phyloP scores from a whole-genome alignment of 2,797 vertebrate species.

The Hozukius guyotensis region DNA sequence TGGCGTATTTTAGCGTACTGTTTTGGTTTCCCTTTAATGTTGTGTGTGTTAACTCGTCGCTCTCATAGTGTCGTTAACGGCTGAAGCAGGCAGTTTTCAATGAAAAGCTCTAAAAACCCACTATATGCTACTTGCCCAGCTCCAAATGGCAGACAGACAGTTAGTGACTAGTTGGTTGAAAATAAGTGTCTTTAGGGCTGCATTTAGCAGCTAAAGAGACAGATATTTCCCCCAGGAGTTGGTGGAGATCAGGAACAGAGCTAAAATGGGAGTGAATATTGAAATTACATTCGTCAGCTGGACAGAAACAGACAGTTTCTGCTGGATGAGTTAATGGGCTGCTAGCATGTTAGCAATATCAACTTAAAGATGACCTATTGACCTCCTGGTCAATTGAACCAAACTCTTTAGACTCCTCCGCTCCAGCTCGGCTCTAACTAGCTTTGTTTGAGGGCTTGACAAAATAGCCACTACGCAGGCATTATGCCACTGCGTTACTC shows the following conservation, averaged over 20 bases:
- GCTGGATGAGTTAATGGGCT: background rate
- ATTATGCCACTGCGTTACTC: too few species aligned
- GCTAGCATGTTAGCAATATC: background rate
- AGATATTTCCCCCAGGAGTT: background rate
- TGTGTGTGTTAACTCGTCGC: background rate
- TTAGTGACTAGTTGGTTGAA: background rate
- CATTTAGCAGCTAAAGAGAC: background rate
- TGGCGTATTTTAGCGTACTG: background rate
- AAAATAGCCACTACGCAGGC: too few species aligned
- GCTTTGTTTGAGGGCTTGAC: too few species aligned
- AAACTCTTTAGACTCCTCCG: too few species aligned
- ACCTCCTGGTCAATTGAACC: too few species aligned
- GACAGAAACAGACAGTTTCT: too few species aligned
- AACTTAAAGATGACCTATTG: background rate
- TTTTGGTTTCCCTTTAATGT: background rate
- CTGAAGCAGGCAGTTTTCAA: background rate
- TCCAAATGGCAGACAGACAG: background rate
- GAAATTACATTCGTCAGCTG: background rate
- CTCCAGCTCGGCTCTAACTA: too few species aligned
- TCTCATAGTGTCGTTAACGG: background rate
- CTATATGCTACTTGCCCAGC: background rate
- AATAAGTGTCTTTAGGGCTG: background rate
- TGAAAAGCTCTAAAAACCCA: background rate
- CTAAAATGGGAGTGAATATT: background rate
- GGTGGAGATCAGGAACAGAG: background rate